Percentiles rank a stretch among this genome's conserved stretches.
These are phyloP conservation scores for Trichechus manatus DNA, from an alignment of 2,113 vertebrate species.

Conservation along the genomic window DNA sequence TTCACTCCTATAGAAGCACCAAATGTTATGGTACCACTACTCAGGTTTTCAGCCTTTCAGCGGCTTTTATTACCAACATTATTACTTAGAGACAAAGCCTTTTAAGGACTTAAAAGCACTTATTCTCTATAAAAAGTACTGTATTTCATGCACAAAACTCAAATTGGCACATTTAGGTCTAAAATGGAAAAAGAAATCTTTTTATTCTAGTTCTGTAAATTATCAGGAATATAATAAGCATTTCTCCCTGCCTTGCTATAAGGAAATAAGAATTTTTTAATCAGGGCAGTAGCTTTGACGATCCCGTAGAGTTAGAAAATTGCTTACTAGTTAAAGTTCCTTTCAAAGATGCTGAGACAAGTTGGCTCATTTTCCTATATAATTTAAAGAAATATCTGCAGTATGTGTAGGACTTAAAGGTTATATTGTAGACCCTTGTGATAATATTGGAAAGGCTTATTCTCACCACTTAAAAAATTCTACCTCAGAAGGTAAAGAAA, in stretches of 20 bases:
- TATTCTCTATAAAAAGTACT: conserved; percentile 78
- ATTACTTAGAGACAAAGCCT: conserved; percentile 67
- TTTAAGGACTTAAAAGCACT: conserved; percentile 75
- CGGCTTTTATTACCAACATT: conserved; percentile 73
- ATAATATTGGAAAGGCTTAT: conserved; percentile 57
- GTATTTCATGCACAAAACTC: conserved; percentile 82
- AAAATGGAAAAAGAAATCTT: conserved; percentile 44
- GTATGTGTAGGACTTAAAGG: conserved; percentile 41
- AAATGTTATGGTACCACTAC: not conserved
- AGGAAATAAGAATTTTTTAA: conserved; percentile 26
- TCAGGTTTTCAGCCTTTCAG: conserved; percentile 39
- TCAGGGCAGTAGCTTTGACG: conserved; percentile 62
- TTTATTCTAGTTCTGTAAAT: conserved; percentile 66
- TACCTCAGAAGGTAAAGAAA: conserved; percentile 73
- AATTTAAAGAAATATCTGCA: conserved; percentile 66
- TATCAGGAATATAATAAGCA: conserved; percentile 66
- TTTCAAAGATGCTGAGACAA: conserved; percentile 75
- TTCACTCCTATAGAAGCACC: conserved; percentile 33
- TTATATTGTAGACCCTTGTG: conserved; percentile 50
- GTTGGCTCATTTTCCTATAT: conserved; percentile 72
- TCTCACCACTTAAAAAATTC: conserved; percentile 69
- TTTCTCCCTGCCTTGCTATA: conserved; percentile 54
- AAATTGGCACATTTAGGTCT: conserved; percentile 39
- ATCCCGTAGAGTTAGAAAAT: conserved; percentile 70
- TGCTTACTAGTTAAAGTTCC: conserved; percentile 74